phyloP scores from a whole-genome alignment of 2,113 vertebrate genomes.

The Axis porcinus region DNA sequence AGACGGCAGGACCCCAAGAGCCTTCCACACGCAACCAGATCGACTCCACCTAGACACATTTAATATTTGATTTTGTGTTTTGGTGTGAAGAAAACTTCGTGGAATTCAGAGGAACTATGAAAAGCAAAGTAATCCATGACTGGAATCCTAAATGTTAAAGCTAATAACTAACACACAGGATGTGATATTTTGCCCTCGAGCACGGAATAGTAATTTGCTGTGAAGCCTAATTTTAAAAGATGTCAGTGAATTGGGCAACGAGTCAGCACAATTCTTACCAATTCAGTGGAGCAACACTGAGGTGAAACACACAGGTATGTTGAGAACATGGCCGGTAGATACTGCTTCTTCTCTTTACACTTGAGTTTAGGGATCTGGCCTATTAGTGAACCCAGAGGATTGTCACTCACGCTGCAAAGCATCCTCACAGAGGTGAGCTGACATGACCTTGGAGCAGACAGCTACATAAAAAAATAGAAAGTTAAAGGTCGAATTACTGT shows the following conservation, averaged over 20 bases:
- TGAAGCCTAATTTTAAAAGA: neutral
- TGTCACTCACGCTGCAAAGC: neutral
- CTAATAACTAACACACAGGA: neutral
- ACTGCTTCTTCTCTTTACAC: neutral
- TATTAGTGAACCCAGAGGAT: neutral
- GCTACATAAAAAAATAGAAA: neutral
- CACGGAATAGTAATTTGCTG: neutral
- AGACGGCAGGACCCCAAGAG: fast-evolving
- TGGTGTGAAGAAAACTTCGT: neutral
- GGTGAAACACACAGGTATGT: neutral
- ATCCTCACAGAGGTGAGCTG: neutral
- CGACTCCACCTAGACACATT: neutral
- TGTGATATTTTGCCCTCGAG: neutral
- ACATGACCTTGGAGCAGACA: neutral
- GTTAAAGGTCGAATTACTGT: neutral
- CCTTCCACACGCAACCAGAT: neutral
- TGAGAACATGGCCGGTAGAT: fast-evolving
- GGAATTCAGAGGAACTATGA: neutral
- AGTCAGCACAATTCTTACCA: neutral
- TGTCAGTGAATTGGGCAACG: neutral
- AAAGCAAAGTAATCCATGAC: neutral
- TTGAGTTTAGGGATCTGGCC: neutral
- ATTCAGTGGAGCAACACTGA: neutral
- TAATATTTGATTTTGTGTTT: neutral
- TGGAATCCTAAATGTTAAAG: neutral